phyloP scores from a whole-genome alignment of 2,113 vertebrate species.

The Spea multiplicata region DNA sequence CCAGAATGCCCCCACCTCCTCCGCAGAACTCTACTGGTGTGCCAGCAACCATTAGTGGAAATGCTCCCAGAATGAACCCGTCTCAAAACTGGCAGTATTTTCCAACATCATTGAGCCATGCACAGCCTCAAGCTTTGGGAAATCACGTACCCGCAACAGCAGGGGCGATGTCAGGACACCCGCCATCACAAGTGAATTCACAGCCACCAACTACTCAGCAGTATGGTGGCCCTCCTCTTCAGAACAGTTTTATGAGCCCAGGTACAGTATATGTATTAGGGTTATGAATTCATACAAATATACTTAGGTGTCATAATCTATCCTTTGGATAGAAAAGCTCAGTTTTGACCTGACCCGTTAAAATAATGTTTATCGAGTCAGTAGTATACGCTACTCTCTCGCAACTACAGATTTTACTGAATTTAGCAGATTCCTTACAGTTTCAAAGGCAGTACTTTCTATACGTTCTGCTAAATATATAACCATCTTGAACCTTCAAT shows the following conservation, averaged over 20 bases:
- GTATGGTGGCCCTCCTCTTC: slow-evolving; percentile 63
- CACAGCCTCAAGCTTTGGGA: slow-evolving; percentile 47
- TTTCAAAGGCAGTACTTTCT: no score
- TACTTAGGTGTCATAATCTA: no score
- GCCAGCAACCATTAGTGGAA: slow-evolving; percentile 64
- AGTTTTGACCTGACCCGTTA: no score
- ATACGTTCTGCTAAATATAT: no score
- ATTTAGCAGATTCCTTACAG: no score
- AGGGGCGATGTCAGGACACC: slow-evolving; percentile 53
- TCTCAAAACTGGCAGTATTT: slow-evolving; percentile 76
- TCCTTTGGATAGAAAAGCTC: no score
- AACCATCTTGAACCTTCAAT: no score
- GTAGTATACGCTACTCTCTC: no score
- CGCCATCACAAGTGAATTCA: slow-evolving; percentile 59
- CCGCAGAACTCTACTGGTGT: slow-evolving; percentile 69
- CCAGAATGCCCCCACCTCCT: slow-evolving; percentile 53
- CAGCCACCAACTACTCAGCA: slow-evolving; percentile 62
- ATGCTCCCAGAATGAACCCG: slow-evolving; percentile 65
- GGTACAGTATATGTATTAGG: slow-evolving; percentile 53
- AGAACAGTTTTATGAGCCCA: slow-evolving; percentile 67
- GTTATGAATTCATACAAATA: no score
- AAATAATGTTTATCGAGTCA: no score
- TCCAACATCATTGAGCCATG: slow-evolving; percentile 57
- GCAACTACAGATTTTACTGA: no score
- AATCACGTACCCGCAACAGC: slow-evolving; percentile 60